Evolutionary conservation across 1,140 invertebrate genomes (phyloP).

Genomic region (Leucophenga varia): DNA sequence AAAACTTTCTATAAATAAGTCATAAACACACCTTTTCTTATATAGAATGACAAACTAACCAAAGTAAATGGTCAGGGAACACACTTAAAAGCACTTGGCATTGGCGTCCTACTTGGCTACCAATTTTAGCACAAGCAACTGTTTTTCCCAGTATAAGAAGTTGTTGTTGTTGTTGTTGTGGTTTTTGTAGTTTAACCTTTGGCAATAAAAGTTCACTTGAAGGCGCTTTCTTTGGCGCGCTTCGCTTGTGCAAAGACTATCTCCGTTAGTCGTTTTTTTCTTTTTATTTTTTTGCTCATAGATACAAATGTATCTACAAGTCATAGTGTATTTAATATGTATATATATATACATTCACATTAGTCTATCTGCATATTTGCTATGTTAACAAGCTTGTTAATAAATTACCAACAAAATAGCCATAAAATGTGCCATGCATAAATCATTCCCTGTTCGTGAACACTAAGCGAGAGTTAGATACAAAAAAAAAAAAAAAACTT

Average conservation of each 20-base stretch:
- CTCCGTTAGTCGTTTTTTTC: conserved; percentile 9
- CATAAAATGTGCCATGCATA: conserved; percentile 52
- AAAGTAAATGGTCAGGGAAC: no score
- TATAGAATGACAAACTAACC: no score
- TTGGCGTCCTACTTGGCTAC: no score
- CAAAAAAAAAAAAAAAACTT: no score
- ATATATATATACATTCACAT: background rate
- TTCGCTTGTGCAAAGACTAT: conserved; percentile 21
- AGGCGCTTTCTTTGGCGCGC: conserved; percentile 23
- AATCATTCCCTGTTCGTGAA: no score
- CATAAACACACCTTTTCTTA: conserved; percentile 28
- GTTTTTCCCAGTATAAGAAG: background rate
- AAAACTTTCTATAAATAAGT: conserved; percentile 50
- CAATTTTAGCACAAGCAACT: no score
- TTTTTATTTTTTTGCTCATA: no score
- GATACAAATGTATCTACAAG: no score
- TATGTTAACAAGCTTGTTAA: conserved; percentile 53
- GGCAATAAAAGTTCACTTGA: conserved; percentile 7
- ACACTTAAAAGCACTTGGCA: no score
- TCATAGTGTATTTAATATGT: no score
- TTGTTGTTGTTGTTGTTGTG: conserved; percentile 36
- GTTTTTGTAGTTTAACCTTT: conserved; percentile 44
- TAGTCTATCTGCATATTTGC: conserved; percentile 26
- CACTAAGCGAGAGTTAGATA: no score
- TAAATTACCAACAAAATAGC: conserved; percentile 54